These are phyloP conservation scores for Brevimyrus niger DNA, from an alignment of 2,113 vertebrate genomes.

Conservation along the genomic window DNA sequence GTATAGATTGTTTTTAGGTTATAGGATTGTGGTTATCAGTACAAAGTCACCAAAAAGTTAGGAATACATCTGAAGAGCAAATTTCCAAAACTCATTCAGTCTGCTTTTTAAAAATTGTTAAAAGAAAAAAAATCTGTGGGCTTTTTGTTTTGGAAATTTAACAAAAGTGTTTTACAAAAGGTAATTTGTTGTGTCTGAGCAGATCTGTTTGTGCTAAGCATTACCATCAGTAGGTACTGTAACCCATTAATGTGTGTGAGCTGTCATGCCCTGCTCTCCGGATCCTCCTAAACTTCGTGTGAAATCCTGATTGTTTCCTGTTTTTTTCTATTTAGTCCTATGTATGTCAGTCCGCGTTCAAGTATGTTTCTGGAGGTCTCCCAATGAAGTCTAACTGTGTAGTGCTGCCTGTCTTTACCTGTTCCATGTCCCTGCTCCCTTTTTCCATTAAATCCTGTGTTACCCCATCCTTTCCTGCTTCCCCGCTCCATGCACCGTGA, in stretches of 20 bases:
- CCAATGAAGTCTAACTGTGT: too few relatives aligned
- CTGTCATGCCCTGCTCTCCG: neutral
- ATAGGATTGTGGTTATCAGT: neutral
- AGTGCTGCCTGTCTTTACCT: too few relatives aligned
- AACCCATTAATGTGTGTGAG: neutral
- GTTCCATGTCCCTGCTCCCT: too few relatives aligned
- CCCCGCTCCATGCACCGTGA: too few relatives aligned
- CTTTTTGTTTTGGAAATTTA: neutral
- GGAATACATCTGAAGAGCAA: neutral
- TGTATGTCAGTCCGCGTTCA: too few relatives aligned
- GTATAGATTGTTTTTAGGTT: neutral
- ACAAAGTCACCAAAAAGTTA: neutral
- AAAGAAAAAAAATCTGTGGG: neutral
- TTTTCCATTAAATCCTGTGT: too few relatives aligned
- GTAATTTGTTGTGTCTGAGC: neutral
- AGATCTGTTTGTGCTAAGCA: neutral
- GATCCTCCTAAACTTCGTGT: too few relatives aligned
- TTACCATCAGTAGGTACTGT: neutral
- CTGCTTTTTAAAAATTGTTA: neutral
- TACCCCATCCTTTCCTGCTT: too few relatives aligned
- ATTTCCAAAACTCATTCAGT: neutral
- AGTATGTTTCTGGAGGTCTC: too few relatives aligned
- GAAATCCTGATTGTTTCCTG: too few relatives aligned
- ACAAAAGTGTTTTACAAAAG: neutral
- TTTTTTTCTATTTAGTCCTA: too few relatives aligned